Evolutionary conservation across 2,888 invertebrate species (phyloP), one percentile per base, ranked within the genome.

Genomic region (Apodemia hepburni): DNA sequence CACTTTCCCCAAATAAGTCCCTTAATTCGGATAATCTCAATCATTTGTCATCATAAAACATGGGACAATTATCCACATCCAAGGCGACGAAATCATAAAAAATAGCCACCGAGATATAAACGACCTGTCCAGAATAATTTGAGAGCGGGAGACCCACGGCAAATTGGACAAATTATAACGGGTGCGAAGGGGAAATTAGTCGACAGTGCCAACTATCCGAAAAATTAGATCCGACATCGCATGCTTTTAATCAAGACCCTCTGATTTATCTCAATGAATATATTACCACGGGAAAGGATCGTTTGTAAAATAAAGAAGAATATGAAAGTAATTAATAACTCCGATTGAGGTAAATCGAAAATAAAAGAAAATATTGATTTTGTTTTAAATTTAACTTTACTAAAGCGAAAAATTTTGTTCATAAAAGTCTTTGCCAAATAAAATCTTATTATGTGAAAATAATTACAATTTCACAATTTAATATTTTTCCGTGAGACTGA

Each of bases 121-220:
- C 58, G 58, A 33, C 47, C 58, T 58, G 61, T 62, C 61, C 35
- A 58, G 62, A 62, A 65, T 68, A 67, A 72, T 72, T 69, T 67
- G 69, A 64, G 69, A 61, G 60, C 61, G 54, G 68, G 66, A 42
- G 65, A 62, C 65, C 69, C 70, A 63, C 61, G 68, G 70, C 75
- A 79, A 82, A 81, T 80, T 78, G 76, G 73, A 74, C 78, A 79
- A 81, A 81, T 81, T 80, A 80, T 80, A 77, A 78, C 71, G 70
- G 73, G 72, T 58, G 69, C 68, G 63, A 66, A 65, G 68, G 70
- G 69, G 69, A 70, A 72, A 72, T 71, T 68, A 67, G 65, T 63
- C 64, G 62, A 65, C 60, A 61, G 65, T 69, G 68, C 61, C 70
- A 68, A 64, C 63, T 66, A 68, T 59, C 68, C 69, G 71, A 71